A percentile compares a stretch with the other conserved stretches of the same genome.
These are phyloP conservation scores for Ispidina picta DNA, from an alignment of 2,797 vertebrate genomes.

Conservation along the genomic window DNA sequence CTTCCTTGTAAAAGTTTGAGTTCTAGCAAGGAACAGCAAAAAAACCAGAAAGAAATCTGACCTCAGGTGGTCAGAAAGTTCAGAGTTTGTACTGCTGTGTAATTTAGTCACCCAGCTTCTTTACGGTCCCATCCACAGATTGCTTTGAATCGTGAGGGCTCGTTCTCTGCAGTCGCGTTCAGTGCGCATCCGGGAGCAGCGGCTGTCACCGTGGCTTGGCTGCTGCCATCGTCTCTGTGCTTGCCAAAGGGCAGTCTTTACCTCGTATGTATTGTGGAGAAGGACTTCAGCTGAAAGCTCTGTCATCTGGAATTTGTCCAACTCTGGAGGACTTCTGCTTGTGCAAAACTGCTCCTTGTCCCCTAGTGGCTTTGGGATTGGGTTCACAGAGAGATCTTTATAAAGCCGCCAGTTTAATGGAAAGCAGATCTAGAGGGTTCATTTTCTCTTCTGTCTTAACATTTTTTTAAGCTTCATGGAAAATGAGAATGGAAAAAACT, in stretches of 20 bases:
- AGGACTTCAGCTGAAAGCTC: neutral
- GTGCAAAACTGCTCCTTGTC: neutral
- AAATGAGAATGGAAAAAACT: neutral
- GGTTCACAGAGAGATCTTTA: neutral
- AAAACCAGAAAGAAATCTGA: neutral
- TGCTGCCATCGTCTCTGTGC: fast-evolving
- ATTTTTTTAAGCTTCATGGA: neutral
- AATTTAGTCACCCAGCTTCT: neutral
- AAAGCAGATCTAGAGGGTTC: neutral
- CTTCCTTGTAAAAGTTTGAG: constrained; percentile 37
- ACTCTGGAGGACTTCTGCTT: neutral
- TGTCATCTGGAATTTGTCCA: neutral
- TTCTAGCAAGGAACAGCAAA: neutral
- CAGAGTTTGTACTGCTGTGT: neutral
- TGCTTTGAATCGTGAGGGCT: neutral
- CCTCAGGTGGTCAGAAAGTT: neutral
- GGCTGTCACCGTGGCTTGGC: neutral
- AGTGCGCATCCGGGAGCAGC: neutral
- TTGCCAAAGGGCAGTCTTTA: neutral
- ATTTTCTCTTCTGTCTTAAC: neutral
- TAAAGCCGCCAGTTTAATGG: neutral
- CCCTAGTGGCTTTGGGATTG: neutral
- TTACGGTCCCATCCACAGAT: fast-evolving
- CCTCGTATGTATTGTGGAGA: neutral
- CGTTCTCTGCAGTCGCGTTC: neutral